phyloP scores from a whole-genome alignment of 2,888 invertebrate species.

The Ariolimax columbianus region DNA sequence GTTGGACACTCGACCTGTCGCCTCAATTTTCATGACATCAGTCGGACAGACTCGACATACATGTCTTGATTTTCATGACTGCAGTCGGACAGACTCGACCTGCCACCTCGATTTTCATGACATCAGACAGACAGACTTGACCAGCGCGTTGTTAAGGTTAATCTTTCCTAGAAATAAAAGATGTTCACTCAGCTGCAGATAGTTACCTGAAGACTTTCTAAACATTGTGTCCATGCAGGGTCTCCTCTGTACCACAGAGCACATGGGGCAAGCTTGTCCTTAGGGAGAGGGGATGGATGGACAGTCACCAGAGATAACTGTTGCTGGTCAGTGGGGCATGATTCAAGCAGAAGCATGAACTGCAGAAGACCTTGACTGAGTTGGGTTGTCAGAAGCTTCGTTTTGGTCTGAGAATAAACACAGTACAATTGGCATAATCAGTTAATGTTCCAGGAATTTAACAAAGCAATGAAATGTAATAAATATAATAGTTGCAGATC shows the following conservation, averaged over 20 bases:
- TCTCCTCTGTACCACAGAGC: conserved; percentile 64
- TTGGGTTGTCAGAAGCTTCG: conserved; percentile 44
- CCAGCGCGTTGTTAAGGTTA: no score
- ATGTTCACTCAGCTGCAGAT: background rate
- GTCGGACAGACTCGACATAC: no score
- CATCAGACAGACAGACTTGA: no score
- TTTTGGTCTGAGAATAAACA: conserved; percentile 16
- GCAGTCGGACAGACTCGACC: no score
- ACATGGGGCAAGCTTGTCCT: conserved; percentile 59
- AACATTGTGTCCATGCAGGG: conserved; percentile 56
- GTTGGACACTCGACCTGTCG: no score
- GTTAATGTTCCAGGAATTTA: background rate
- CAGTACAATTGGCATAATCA: background rate
- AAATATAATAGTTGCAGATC: no score
- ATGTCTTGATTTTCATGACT: no score
- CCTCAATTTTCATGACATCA: no score
- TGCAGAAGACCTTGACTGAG: conserved; percentile 83
- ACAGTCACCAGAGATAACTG: conserved; percentile 22
- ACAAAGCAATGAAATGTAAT: no score
- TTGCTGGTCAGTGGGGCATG: conserved; percentile 80
- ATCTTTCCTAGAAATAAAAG: background rate
- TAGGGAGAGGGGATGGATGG: conserved; percentile 57
- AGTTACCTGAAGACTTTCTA: conserved; percentile 53
- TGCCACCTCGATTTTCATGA: no score
- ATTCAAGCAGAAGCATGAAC: conserved; percentile 84